Base-by-base conservation (phyloP, 30 jellyfish, hydroid and myxozoan species). In the Sanderia malayensis region DNA sequence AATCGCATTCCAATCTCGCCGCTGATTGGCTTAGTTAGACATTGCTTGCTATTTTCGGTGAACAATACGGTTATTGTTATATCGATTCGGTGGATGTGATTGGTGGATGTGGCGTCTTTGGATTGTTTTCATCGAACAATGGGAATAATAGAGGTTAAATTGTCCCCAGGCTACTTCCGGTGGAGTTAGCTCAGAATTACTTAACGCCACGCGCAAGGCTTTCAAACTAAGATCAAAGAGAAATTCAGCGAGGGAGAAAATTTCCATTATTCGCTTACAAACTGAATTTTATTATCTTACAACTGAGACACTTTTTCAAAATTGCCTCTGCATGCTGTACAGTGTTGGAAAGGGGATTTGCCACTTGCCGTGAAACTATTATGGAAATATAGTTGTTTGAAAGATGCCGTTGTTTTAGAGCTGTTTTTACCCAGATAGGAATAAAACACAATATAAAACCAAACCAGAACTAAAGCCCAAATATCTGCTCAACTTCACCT, bases 161-260 rank as follows among this genome's bases (percentile, higher is more conserved):
- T 30, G 46, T 53, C 22, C 87, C 95, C 88, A 84, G 95, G 81
- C 81, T 81, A 69, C 60, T 84, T 74, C 44, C 32, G 89, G 73
- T 67, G 72, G 69, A 58, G 67, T 67, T 57, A 37, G 89, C 59
- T 37, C 61, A 88, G 88, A 81, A 80, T 74, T 73, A 68, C 46
- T 88, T 88, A 29, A 60, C 86, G 86, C 86, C 82, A 70, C 85
- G 86, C 94, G 76, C 57, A 45, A 58, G 60, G 34, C 32, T 20
- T 44, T 26, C 11, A 44, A 57, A 13, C 67, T 44, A 73, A 7
- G 67, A 29, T 64, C 58, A 24, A 65, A 78, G 66, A 76, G 8
- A 76, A 11, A 49, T 15, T 78, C 82, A 79, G 32, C 62, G 69
- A 45, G 25, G 52, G 61, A 82, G 65, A 47, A 47, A 31, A 67